phyloP scores from a whole-genome alignment of 2,888 invertebrate genomes.

The Lottia gigantea region DNA sequence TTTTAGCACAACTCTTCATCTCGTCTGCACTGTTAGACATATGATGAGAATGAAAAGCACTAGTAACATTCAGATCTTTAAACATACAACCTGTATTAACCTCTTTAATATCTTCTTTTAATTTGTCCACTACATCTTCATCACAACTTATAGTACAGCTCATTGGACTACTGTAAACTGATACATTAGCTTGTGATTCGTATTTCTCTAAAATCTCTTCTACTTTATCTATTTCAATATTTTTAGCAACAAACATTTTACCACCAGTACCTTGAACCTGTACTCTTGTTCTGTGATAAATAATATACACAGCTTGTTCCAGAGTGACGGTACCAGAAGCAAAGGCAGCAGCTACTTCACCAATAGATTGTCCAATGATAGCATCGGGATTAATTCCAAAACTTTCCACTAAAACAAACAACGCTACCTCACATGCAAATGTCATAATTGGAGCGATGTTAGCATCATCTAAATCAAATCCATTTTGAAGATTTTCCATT shows the following conservation, averaged over 20 bases:
- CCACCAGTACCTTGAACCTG: conserved; percentile 18
- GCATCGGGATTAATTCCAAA: conserved; percentile 34
- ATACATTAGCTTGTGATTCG: conserved; percentile 13
- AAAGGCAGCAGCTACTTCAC: conserved; percentile 48
- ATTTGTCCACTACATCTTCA: background rate
- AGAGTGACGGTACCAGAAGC: conserved; percentile 23
- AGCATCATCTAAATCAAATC: conserved; percentile 32
- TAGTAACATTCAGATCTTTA: conserved; percentile 31
- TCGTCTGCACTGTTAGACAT: conserved; percentile 29
- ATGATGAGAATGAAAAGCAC: conserved; percentile 44
- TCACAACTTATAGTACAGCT: conserved; percentile 23
- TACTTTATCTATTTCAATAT: conserved; percentile 15
- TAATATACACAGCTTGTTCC: conserved; percentile 20
- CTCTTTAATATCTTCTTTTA: background rate
- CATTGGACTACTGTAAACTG: conserved; percentile 19
- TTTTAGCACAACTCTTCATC: conserved; percentile 25
- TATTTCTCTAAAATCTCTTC: background rate
- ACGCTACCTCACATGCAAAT: conserved; percentile 43
- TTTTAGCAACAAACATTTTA: conserved; percentile 21
- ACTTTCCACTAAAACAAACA: conserved; percentile 35
- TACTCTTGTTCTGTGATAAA: conserved; percentile 19
- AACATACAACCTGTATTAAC: conserved; percentile 10
- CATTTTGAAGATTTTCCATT: conserved; percentile 19
- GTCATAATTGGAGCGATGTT: conserved; percentile 38
- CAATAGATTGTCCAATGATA: conserved; percentile 47